Conservation (phyloP, 2,797 vertebrate genomes). For the Heteromormyrus szaboi region DNA sequence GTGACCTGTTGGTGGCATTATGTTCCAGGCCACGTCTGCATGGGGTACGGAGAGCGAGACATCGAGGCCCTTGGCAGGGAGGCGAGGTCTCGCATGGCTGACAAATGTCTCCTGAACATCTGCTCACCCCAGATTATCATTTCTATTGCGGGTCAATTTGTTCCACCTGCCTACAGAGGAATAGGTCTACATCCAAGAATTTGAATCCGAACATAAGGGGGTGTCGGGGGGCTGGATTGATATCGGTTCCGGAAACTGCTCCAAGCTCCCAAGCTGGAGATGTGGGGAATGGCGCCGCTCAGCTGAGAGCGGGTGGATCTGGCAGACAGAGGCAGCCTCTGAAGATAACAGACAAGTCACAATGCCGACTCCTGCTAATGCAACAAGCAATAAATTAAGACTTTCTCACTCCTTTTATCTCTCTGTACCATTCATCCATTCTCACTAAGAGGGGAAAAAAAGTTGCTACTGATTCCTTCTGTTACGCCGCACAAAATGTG, state of each 20-base stretch:
- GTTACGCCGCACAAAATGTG: not conserved
- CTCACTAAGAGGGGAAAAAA: not conserved
- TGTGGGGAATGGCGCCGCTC: not conserved
- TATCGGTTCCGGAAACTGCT: not conserved
- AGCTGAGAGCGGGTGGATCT: not conserved
- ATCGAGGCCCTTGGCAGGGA: not conserved
- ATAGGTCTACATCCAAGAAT: not conserved
- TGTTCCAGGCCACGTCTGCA: not conserved
- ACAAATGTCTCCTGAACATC: not conserved
- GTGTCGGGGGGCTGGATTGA: not conserved
- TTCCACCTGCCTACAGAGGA: constrained; percentile 4
- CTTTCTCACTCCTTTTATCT: not conserved
- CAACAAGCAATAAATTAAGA: not conserved
- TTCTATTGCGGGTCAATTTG: not conserved
- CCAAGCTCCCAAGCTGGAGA: not conserved
- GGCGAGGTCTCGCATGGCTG: not conserved
- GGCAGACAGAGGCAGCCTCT: not conserved
- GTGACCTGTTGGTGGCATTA: not conserved
- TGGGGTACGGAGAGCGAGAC: not conserved
- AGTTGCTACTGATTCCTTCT: not conserved
- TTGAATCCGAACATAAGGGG: not conserved
- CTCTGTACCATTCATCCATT: not conserved
- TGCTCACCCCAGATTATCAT: not conserved
- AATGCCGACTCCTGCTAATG: not conserved
- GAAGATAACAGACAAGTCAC: not conserved